Conservation (phyloP, 2,888 invertebrate species). For the Heteropelma amictum region DNA sequence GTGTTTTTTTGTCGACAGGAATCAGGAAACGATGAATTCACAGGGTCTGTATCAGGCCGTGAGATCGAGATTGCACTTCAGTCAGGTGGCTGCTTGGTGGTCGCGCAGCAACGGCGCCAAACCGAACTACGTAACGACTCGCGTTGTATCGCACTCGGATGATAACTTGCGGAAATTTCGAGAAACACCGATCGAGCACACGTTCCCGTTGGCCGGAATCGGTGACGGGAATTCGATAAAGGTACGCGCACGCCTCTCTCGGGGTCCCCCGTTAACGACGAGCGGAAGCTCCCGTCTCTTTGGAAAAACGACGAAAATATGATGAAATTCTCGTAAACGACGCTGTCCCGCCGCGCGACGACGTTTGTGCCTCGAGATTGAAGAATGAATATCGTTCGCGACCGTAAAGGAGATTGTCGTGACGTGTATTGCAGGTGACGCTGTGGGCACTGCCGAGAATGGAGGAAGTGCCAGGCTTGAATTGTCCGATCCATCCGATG, state of each 20-base stretch:
- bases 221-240: slow-evolving; percentile 83
- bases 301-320: too few relatives aligned
- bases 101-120: slow-evolving; percentile 77
- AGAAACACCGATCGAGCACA: slow-evolving; percentile 82
- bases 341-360: too few relatives aligned
- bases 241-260: slow-evolving; percentile 74
- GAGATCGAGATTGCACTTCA: slow-evolving; percentile 96
- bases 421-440: slow-evolving; percentile 75
- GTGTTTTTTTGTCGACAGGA: slow-evolving; percentile 61
- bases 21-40: slow-evolving; percentile 75
- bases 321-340: too few relatives aligned
- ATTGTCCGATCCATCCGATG: slow-evolving; percentile 78
- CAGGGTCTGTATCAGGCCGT: slow-evolving; percentile 94
- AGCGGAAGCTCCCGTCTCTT: too few relatives aligned
- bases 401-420: neutral
- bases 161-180: slow-evolving; percentile 75
- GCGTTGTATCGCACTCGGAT: slow-evolving; percentile 70
- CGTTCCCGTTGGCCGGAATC: slow-evolving; percentile 85
- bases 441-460: slow-evolving; percentile 85
- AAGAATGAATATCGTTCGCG: neutral
- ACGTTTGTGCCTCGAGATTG: neutral
- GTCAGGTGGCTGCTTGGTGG: slow-evolving; percentile 97
- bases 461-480: slow-evolving; percentile 84
- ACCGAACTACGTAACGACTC: slow-evolving; percentile 78
- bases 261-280: neutral